A percentile compares a stretch with the other conserved stretches of the same genome.
Conservation (phyloP, 2,113 vertebrate species). For the Siphamia tubifer region DNA sequence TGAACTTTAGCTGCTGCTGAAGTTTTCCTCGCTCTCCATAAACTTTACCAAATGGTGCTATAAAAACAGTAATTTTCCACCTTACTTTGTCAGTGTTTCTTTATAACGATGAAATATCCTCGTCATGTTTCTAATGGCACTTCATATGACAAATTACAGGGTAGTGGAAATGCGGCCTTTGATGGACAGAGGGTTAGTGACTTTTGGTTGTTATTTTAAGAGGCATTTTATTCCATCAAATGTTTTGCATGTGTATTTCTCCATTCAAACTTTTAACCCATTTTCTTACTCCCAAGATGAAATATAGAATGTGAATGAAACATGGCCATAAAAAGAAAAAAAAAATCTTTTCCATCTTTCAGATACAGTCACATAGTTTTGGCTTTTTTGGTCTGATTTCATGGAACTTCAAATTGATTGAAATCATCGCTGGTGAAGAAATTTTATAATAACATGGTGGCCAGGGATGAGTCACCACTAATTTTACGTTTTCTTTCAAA, state of each 20-base stretch:
- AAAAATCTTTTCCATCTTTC: slow-evolving; percentile 53
- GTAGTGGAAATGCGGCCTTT: slow-evolving; percentile 12
- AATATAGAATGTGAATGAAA: slow-evolving; percentile 28
- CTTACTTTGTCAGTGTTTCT: slow-evolving; percentile 14
- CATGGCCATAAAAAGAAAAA: slow-evolving; percentile 20
- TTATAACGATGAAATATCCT: background rate
- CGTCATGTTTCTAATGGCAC: slow-evolving; percentile 11
- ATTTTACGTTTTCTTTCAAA: slow-evolving; percentile 76
- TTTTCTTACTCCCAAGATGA: background rate
- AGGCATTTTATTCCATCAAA: slow-evolving; percentile 17
- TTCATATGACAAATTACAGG: slow-evolving; percentile 9
- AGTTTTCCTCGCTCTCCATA: background rate
- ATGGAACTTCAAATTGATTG: slow-evolving; percentile 76
- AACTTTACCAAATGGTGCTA: slow-evolving; percentile 9
- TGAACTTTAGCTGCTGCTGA: slow-evolving; percentile 14
- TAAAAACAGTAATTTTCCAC: slow-evolving; percentile 19
- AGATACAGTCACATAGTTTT: slow-evolving; percentile 49
- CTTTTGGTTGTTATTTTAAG: slow-evolving; percentile 3
- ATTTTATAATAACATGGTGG: slow-evolving; percentile 75
- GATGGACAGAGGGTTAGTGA: background rate
- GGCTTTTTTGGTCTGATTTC: slow-evolving; percentile 67
- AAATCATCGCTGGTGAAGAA: slow-evolving; percentile 72
- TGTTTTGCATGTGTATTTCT: background rate
- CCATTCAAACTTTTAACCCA: slow-evolving; percentile 4
- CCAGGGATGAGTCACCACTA: slow-evolving; percentile 77